Evolutionary conservation across 2,797 vertebrate species (phyloP).

Genomic region (Bradypodion ventrale): DNA sequence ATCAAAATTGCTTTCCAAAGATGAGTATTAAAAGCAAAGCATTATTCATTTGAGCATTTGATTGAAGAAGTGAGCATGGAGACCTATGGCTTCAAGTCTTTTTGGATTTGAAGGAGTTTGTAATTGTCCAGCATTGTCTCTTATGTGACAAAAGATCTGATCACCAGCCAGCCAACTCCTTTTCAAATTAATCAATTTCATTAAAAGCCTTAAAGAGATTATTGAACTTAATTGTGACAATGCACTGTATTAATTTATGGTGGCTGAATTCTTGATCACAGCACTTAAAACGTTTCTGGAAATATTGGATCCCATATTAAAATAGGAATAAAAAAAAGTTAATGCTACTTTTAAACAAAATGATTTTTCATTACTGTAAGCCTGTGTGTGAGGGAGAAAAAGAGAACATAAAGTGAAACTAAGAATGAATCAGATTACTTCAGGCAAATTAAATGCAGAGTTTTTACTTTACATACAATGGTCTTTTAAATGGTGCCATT

Average conservation of each 20-base stretch:
- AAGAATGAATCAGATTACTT: conserved; percentile 44
- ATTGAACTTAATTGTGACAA: conserved; percentile 67
- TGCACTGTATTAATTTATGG: conserved; percentile 59
- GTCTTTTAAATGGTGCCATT: conserved; percentile 64
- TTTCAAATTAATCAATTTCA: conserved; percentile 61
- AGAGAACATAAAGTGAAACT: neutral
- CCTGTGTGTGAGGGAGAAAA: too few species aligned
- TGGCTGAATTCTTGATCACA: conserved; percentile 58
- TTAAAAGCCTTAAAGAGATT: conserved; percentile 65
- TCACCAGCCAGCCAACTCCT: conserved; percentile 51
- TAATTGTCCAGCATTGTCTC: conserved; percentile 45
- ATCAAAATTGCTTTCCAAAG: neutral
- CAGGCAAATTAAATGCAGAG: conserved; percentile 52
- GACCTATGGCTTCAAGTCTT: conserved; percentile 32
- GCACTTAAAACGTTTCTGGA: conserved; percentile 56
- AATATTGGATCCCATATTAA: conserved; percentile 52
- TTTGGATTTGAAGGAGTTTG: conserved; percentile 25
- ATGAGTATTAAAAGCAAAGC: neutral
- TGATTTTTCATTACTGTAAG: conserved; percentile 15
- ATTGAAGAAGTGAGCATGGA: conserved; percentile 16
- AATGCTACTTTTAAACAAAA: conserved; percentile 37
- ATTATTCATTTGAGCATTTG: conserved; percentile 11
- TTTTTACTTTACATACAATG: conserved; percentile 65
- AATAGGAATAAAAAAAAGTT: conserved; percentile 30
- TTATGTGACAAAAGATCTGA: conserved; percentile 54